These are phyloP conservation scores for Parauchenoglanis punctatus DNA, from an alignment of 2,797 vertebrate species.

Conservation along the genomic window DNA sequence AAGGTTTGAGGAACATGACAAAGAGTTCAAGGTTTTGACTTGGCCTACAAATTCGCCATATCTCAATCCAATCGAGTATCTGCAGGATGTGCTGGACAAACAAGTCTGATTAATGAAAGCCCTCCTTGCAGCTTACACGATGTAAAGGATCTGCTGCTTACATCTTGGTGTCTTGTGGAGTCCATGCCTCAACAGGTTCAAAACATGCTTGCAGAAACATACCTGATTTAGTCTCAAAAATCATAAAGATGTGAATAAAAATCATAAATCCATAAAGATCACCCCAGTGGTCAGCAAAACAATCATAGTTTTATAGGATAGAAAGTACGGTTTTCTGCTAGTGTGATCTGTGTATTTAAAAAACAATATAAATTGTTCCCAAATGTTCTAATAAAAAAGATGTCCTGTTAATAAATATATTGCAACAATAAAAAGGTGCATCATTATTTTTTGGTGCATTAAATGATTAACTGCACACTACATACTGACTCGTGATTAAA, in stretches of 20 bases:
- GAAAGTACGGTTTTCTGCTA: neutral
- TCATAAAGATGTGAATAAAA: neutral
- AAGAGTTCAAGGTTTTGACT: no score
- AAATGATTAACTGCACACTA: neutral
- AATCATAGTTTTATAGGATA: neutral
- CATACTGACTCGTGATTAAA: neutral
- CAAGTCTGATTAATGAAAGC: no score
- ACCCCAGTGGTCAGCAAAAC: neutral
- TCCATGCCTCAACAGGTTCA: neutral
- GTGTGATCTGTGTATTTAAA: neutral
- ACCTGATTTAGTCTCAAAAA: neutral
- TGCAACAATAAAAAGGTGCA: neutral
- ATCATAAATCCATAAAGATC: neutral
- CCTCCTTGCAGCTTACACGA: no score
- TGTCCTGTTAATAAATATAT: neutral
- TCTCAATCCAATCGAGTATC: no score
- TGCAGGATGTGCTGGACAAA: no score
- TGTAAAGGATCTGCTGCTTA: no score
- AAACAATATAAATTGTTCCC: neutral
- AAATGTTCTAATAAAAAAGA: neutral
- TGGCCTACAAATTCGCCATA: no score
- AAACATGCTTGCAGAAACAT: neutral
- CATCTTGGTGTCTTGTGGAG: no score
- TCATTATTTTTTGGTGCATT: neutral
- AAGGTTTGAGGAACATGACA: no score